Conservation (phyloP, 2,113 vertebrate species). For the Mesocricetus auratus region DNA sequence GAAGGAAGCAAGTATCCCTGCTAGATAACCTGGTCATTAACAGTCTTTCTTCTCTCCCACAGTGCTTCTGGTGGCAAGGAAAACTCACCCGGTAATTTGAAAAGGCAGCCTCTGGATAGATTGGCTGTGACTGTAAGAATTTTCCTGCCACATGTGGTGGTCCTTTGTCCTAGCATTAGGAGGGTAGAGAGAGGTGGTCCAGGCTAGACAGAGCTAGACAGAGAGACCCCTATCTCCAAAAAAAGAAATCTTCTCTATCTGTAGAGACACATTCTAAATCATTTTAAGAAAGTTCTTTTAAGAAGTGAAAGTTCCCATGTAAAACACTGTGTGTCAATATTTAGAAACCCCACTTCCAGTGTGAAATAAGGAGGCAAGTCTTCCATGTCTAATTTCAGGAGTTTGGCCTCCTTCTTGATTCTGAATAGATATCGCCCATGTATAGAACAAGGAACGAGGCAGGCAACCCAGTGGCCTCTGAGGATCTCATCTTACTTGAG, state of each 20-base stretch:
- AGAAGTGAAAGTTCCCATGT: neutral
- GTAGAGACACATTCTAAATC: neutral
- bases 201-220: neutral
- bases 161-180: neutral
- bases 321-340: neutral
- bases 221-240: neutral
- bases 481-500: neutral
- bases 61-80: neutral
- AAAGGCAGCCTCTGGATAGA: neutral
- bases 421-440: neutral
- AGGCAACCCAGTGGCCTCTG: neutral
- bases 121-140: neutral
- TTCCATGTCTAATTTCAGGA: neutral
- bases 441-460: neutral
- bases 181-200: neutral
- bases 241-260: neutral
- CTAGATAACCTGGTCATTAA: constrained; percentile 68
- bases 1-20: constrained; percentile 75
- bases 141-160: too few relatives aligned
- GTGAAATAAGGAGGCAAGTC: neutral
- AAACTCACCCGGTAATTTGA: neutral
- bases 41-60: neutral
- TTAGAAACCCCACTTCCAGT: neutral
- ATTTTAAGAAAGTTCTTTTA: neutral
- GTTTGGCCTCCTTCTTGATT: neutral